Percentiles rank a stretch among this genome's conserved stretches.
phyloP scores from a whole-genome alignment of 2,113 vertebrate species.

The Spea multiplicata region DNA sequence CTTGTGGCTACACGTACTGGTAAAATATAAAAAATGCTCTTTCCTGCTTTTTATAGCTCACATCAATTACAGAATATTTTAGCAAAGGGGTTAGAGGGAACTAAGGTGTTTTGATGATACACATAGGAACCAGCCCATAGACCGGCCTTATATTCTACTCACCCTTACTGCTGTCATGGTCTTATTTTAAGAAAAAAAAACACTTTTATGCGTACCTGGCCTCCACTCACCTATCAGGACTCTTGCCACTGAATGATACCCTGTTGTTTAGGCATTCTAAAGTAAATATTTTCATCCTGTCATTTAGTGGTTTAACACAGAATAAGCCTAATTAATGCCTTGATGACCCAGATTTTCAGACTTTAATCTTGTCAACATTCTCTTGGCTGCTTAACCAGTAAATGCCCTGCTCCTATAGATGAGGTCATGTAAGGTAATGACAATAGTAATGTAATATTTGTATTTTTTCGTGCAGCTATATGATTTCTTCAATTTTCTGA shows the following conservation, averaged over 20 bases:
- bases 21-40: too few species aligned
- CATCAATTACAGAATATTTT: too few species aligned
- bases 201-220: too few species aligned
- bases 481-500: constrained; percentile 85
- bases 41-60: too few species aligned
- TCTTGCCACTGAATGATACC: background rate
- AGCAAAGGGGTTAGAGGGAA: too few species aligned
- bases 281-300: constrained; percentile 8
- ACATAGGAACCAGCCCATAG: too few species aligned
- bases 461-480: constrained; percentile 73
- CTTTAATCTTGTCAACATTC: constrained; percentile 33
- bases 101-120: too few species aligned
- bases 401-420: background rate
- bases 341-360: constrained; percentile 36
- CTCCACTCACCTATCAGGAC: too few species aligned
- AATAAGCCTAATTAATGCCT: constrained; percentile 33
- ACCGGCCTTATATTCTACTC: too few species aligned
- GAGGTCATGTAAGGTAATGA: background rate
- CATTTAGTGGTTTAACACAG: constrained; percentile 19
- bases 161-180: too few species aligned
- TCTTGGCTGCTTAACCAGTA: background rate
- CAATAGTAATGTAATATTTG: background rate
- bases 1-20: too few species aligned
- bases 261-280: background rate
- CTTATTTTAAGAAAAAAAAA: too few species aligned